Evolutionary conservation across 2,113 vertebrate species (phyloP), one percentile per base, ranked within the genome.

Genomic region (Halcyon malimbica): DNA sequence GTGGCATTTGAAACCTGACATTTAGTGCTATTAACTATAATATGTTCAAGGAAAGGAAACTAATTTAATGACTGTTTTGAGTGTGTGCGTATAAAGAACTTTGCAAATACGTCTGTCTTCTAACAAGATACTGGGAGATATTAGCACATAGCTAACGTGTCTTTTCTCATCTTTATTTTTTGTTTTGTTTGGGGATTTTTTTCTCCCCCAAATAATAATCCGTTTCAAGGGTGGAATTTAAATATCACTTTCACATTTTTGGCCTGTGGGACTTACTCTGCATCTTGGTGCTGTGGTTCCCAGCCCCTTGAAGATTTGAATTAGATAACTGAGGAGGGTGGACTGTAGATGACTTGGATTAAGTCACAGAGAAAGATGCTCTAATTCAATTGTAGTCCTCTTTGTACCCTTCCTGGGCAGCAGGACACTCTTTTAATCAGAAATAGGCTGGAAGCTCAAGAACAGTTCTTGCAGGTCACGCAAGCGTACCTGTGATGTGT

Each of bases 41-140:
- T 95, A 78, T 84, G 29, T 90, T 94, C 83, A 95, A 63, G 93
- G 56, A 86, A 93, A 93, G 69, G 84, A 96, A 94, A 82, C 64
- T 86, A 83, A 84, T 96, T 94, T 95, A 95, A 87, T 96, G 93
- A 95, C 83, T 86, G 54, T 88, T 97, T 95, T 95, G 91, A 86
- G 64, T 63, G 64, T 77, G 25, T 78, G 50, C 7, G 0, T 86
- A 46, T 63, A 50, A 95, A 94, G 68, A 92, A 78, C 76, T 87
- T 81, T 67, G 68, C 80, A 95, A 81, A 86, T 96, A 90, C 35
- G 89, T 50, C 92, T 96, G 54, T 93, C 89, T 95, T 93, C n/a
- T 90, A 86, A 48, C 37, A 74, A 91, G 92, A 21, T 86, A 25
- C 50, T 83, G 54, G 48, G 76, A 88, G 56, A 31, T 88, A 35